Evolutionary conservation across 2,888 invertebrate genomes (phyloP).

Genomic region (Spodoptera littoralis): DNA sequence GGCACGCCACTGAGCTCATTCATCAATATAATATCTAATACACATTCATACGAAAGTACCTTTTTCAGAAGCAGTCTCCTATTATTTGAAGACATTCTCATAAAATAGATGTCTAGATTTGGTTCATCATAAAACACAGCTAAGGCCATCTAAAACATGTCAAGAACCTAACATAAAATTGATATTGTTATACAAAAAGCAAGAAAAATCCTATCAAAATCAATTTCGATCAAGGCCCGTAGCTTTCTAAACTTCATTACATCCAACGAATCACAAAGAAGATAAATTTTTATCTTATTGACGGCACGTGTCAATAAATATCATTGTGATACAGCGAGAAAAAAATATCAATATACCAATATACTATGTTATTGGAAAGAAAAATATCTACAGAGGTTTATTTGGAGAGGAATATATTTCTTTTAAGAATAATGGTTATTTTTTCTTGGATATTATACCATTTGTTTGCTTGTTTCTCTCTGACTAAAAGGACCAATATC

Average conservation of each 20-base stretch:
- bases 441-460: constrained; percentile 1
- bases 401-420: constrained; percentile 10
- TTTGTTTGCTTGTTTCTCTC: not conserved
- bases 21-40: too few species aligned
- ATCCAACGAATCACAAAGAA: constrained; percentile 17
- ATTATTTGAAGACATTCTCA: too few species aligned
- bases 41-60: too few species aligned
- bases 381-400: constrained; percentile 8
- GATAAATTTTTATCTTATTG: constrained; percentile 26
- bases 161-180: too few species aligned
- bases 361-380: constrained; percentile 4
- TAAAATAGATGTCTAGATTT: too few species aligned
- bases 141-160: too few species aligned
- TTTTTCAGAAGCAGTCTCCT: too few species aligned
- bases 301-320: constrained; percentile 19
- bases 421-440: constrained; percentile 5
- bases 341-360: constrained; percentile 9
- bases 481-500: not conserved
- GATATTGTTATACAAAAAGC: too few species aligned
- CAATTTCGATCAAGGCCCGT: constrained; percentile 6
- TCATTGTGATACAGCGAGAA: constrained; percentile 1
- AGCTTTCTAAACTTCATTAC: constrained; percentile 3
- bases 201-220: constrained; percentile 7
- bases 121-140: too few species aligned
- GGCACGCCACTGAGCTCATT: too few species aligned